Evolutionary conservation across 2,113 vertebrate genomes (phyloP).

Genomic region (Oncorhynchus masou): DNA sequence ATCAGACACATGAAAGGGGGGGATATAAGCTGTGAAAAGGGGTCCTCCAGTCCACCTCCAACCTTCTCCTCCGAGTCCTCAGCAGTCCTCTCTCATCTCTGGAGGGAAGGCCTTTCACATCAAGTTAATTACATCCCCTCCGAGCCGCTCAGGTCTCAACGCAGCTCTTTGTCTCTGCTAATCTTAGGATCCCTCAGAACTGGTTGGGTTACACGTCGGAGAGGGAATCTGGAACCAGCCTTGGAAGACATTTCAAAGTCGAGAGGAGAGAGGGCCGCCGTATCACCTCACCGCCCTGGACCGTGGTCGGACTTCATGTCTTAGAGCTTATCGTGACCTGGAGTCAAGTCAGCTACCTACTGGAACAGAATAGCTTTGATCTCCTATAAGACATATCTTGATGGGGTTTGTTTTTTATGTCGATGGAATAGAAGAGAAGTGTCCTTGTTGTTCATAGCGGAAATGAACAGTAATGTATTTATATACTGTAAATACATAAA

Average conservation of each 20-base stretch:
- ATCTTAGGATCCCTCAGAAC: conserved; percentile 70
- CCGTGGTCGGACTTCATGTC: conserved; percentile 31
- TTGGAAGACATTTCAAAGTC: conserved; percentile 72
- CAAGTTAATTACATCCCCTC: conserved; percentile 73
- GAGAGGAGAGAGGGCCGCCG: conserved; percentile 43
- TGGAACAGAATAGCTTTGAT: conserved; percentile 52
- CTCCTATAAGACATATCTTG: conserved; percentile 30
- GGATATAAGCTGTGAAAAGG: conserved; percentile 1
- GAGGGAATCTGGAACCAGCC: conserved; percentile 69
- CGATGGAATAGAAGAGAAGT: neutral
- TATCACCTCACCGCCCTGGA: conserved; percentile 58
- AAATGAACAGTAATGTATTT: neutral
- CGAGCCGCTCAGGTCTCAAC: conserved; percentile 61
- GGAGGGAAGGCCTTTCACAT: conserved; percentile 69
- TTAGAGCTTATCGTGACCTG: conserved; percentile 65
- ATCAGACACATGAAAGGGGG: conserved; percentile 46
- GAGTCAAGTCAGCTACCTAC: conserved; percentile 62
- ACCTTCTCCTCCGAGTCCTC: conserved; percentile 24
- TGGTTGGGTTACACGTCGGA: conserved; percentile 71
- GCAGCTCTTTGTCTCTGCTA: conserved; percentile 68
- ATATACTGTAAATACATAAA: too few species aligned
- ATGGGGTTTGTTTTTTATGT: conserved; percentile 36
- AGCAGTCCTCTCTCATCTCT: conserved; percentile 60
- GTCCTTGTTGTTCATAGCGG: neutral
- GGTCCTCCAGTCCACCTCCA: conserved; percentile 22